Conservation (phyloP, 1,140 invertebrate genomes). For the Telenomus remus region DNA sequence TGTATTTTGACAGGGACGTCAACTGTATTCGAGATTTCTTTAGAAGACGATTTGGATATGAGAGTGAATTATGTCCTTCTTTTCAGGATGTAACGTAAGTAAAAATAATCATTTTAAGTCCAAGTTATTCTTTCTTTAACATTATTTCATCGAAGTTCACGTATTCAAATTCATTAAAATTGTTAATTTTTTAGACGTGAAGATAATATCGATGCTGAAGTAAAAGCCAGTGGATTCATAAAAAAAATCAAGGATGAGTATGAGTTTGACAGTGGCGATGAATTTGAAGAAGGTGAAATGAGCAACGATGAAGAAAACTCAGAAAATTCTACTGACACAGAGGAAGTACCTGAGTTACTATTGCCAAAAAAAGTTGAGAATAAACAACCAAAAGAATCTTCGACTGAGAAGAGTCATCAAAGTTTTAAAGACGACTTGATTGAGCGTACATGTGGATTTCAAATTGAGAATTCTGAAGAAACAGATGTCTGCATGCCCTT, state of each 20-base stretch:
- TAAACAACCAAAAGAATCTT: background rate
- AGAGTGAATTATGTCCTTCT: constrained; percentile 90
- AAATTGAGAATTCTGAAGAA: constrained; percentile 25
- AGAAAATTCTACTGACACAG: background rate
- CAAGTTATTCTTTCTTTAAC: no score
- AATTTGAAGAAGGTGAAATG: constrained; percentile 61
- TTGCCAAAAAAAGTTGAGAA: background rate
- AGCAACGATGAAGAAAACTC: constrained; percentile 67
- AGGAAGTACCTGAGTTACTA: background rate
- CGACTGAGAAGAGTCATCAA: background rate
- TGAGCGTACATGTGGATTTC: background rate
- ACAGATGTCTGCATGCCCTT: constrained; percentile 11
- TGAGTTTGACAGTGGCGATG: constrained; percentile 74
- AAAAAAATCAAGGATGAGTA: constrained; percentile 89
- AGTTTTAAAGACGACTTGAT: background rate
- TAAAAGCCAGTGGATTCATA: constrained; percentile 93
- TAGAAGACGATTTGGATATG: constrained; percentile 91
- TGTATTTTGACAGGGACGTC: constrained; percentile 97
- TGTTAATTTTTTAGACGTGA: constrained; percentile 79
- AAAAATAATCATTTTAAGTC: constrained; percentile 4
- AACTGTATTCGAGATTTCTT: constrained; percentile 95
- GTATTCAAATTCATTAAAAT: background rate
- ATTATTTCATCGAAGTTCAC: no score
- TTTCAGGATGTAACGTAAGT: constrained; percentile 86
- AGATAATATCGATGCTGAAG: constrained; percentile 90